These are phyloP conservation scores for Epinephelus coioides DNA, from an alignment of 2,797 vertebrate species.

Conservation along the genomic window DNA sequence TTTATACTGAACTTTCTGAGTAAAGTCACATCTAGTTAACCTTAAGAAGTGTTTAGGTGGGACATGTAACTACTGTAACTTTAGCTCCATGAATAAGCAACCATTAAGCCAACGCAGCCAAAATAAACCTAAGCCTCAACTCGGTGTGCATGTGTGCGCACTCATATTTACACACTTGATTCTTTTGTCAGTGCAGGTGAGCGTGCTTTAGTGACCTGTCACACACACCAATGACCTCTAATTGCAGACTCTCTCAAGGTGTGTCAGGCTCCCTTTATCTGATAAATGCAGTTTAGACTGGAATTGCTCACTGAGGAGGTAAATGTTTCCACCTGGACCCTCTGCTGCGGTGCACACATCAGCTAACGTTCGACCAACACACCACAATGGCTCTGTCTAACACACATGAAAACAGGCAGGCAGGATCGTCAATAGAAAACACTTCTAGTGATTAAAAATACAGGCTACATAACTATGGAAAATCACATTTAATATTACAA, in stretches of 20 bases:
- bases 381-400: conserved; percentile 8
- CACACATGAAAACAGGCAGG: conserved; percentile 20
- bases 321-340: conserved; percentile 75
- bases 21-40: conserved; percentile 6
- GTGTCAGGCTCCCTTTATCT: conserved; percentile 65
- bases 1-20: conserved; percentile 13
- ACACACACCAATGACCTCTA: conserved; percentile 54
- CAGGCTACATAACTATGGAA: not conserved
- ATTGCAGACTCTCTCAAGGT: conserved; percentile 64
- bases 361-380: conserved; percentile 13
- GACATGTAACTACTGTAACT: conserved; percentile 14
- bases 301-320: conserved; percentile 58
- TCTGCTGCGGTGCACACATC: conserved; percentile 37
- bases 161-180: conserved; percentile 28
- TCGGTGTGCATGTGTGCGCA: not conserved
- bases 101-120: not conserved
- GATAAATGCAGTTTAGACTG: conserved; percentile 71
- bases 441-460: fast-evolving
- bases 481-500: not conserved
- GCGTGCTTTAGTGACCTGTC: conserved; percentile 38
- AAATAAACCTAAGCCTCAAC: conserved; percentile 41
- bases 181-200: conserved; percentile 33
- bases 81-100: conserved; percentile 13
- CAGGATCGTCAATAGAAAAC: conserved; percentile 7
- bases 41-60: conserved; percentile 19